A percentile compares a stretch with the other conserved stretches of the same genome.
These are phyloP conservation scores for Aleiodes testaceus DNA, from an alignment of 2,888 invertebrate genomes.

Conservation along the genomic window DNA sequence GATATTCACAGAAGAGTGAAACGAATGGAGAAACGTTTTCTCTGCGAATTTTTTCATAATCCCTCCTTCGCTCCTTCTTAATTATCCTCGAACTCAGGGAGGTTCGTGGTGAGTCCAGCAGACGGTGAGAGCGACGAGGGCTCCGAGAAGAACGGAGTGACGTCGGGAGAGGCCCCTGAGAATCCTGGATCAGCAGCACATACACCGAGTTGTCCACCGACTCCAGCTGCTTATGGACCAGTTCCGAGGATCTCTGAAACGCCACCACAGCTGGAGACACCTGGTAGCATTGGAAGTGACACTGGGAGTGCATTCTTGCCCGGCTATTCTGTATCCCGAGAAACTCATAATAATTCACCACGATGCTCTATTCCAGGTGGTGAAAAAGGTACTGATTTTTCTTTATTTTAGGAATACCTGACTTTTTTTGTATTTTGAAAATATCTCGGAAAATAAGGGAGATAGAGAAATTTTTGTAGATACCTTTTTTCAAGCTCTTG, in stretches of 20 bases:
- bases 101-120: conserved; percentile 73
- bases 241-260: conserved; percentile 68
- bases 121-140: conserved; percentile 67
- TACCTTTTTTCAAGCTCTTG: too few relatives aligned
- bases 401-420: too few relatives aligned
- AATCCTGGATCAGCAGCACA: conserved; percentile 57
- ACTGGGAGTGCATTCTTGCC: conserved; percentile 73
- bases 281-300: conserved; percentile 70
- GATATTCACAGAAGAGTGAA: too few relatives aligned
- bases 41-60: conserved; percentile 1
- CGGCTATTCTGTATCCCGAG: conserved; percentile 67
- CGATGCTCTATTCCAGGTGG: conserved; percentile 70
- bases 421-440: too few relatives aligned
- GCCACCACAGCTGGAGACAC: conserved; percentile 72
- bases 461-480: too few relatives aligned
- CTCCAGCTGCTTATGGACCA: conserved; percentile 59
- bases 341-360: conserved; percentile 60
- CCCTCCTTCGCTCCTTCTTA: conserved; percentile 47
- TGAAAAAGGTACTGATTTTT: conserved; percentile 67
- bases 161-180: conserved; percentile 33
- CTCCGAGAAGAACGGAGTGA: conserved; percentile 27
- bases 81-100: conserved; percentile 66
- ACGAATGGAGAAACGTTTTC: background rate
- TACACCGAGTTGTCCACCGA: conserved; percentile 65
- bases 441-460: too few relatives aligned